These are phyloP conservation scores for Bufo gargarizans DNA, from an alignment of 2,113 vertebrate genomes.

Conservation along the genomic window DNA sequence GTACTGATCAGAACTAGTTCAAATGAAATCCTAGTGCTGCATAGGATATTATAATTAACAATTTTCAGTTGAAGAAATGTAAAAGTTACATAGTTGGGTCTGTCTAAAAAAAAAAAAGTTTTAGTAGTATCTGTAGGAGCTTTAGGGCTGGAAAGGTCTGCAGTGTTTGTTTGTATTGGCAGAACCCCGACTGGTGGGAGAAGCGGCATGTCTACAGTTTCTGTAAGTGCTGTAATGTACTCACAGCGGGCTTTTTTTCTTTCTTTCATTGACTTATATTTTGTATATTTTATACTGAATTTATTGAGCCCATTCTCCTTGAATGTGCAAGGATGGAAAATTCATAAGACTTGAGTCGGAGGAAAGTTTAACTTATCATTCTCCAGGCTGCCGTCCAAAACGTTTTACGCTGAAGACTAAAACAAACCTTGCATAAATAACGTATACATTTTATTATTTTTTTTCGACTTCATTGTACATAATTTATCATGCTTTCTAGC, in stretches of 20 bases:
- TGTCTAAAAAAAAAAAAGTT: slow-evolving; percentile 6
- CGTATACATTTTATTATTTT: slow-evolving; percentile 12
- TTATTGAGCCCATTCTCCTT: slow-evolving; percentile 48
- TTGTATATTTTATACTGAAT: slow-evolving; percentile 52
- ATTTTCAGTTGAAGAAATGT: slow-evolving; percentile 5
- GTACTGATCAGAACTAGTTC: neutral
- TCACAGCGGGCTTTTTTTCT: slow-evolving; percentile 35
- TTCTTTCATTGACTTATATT: slow-evolving; percentile 54
- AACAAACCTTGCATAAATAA: slow-evolving; percentile 55
- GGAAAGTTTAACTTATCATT: slow-evolving; percentile 56
- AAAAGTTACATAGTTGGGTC: slow-evolving; percentile 8
- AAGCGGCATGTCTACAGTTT: slow-evolving; percentile 48
- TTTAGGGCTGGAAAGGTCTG: slow-evolving; percentile 17
- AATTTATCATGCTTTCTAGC: slow-evolving; percentile 44
- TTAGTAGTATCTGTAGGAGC: slow-evolving; percentile 29
- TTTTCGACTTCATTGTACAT: slow-evolving; percentile 40
- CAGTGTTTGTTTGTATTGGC: slow-evolving; percentile 55
- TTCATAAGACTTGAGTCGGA: slow-evolving; percentile 48
- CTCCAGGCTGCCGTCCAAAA: slow-evolving; percentile 50
- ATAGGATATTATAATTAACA: neutral
- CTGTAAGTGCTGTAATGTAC: slow-evolving; percentile 54
- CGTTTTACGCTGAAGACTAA: slow-evolving; percentile 47
- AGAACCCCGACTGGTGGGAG: slow-evolving; percentile 36
- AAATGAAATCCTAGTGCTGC: neutral
- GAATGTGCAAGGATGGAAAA: slow-evolving; percentile 54